Evolutionary conservation across 2,797 vertebrate species (phyloP).

Genomic region (Lerista edwardsae): DNA sequence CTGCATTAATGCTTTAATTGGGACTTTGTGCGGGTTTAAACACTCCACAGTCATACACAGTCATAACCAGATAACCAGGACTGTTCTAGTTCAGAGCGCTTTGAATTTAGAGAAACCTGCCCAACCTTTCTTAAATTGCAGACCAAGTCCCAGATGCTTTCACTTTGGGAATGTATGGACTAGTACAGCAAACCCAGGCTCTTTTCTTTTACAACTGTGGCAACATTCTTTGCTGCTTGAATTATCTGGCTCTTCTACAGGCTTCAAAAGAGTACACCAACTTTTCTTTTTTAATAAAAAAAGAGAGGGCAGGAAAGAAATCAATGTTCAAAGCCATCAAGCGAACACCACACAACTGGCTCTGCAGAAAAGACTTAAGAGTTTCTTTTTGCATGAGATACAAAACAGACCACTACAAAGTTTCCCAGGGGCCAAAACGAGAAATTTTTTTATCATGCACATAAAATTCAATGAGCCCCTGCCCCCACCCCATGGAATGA

Average conservation of each 20-base stretch:
- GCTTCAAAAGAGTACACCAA: background rate
- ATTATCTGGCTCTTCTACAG: background rate
- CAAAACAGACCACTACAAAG: background rate
- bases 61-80: background rate
- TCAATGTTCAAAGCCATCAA: background rate
- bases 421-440: background rate
- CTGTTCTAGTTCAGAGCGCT: background rate
- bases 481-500: background rate
- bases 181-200: background rate
- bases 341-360: background rate
- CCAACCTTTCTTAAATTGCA: background rate
- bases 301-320: background rate
- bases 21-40: too few relatives aligned
- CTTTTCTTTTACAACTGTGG: background rate
- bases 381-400: background rate
- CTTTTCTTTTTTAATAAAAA: background rate
- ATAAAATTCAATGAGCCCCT: background rate
- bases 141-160: background rate
- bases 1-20: background rate
- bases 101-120: background rate
- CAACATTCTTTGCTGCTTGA: background rate
- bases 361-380: background rate
- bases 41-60: too few relatives aligned
- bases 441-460: slow-evolving; percentile 23
- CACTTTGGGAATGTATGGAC: background rate